These are phyloP conservation scores for Rhea pennata DNA, from an alignment of 2,113 vertebrate species.

Conservation along the genomic window DNA sequence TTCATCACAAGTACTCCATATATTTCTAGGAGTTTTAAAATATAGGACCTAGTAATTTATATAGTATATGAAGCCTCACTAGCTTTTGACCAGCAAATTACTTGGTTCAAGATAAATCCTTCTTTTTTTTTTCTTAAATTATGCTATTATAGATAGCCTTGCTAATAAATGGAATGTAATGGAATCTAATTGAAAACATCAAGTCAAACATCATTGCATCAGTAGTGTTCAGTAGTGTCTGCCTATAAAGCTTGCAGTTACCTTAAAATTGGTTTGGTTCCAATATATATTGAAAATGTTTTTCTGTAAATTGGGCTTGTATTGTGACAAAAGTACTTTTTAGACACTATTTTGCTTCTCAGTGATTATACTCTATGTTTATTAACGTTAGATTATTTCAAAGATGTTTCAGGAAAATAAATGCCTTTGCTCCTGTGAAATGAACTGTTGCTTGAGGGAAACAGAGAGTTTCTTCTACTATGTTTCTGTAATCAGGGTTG, in stretches of 20 bases:
- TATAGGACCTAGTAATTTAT: neutral
- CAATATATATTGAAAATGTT: neutral
- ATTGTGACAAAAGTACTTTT: neutral
- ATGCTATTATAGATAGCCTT: neutral
- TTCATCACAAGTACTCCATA: neutral
- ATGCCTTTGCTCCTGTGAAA: neutral
- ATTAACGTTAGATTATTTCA: neutral
- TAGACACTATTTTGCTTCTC: neutral
- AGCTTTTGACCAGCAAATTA: neutral
- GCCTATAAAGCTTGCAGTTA: neutral
- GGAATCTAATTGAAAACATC: neutral
- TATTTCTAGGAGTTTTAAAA: neutral
- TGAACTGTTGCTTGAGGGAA: neutral
- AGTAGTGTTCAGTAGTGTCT: neutral
- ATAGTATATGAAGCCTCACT: neutral
- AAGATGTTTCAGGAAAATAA: neutral
- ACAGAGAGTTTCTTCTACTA: neutral
- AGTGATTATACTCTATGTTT: neutral
- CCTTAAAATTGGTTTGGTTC: neutral
- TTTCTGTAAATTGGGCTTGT: neutral
- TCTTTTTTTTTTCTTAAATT: neutral
- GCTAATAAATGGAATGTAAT: neutral
- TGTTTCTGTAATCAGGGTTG: neutral
- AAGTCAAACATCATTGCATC: neutral
- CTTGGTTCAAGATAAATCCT: neutral